phyloP scores from a whole-genome alignment of 2,797 vertebrate species.

The Echiichthys vipera region DNA sequence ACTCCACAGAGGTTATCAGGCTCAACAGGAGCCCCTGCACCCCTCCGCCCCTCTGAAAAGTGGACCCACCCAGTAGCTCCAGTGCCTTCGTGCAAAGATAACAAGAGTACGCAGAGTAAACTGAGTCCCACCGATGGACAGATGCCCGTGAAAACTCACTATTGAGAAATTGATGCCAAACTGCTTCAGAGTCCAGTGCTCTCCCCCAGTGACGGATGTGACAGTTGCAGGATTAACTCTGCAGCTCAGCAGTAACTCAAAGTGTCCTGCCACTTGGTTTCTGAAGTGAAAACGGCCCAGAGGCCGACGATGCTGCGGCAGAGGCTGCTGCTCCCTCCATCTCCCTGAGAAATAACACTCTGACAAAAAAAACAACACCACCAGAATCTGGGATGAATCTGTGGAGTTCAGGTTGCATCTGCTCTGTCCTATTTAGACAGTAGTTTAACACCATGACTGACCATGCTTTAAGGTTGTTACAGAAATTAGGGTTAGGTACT shows the following conservation, averaged over 20 bases:
- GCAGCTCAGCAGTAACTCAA: constrained; percentile 39
- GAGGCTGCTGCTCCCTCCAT: background rate
- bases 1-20: constrained; percentile 56
- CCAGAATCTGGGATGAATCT: no score
- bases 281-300: constrained; percentile 15
- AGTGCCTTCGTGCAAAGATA: constrained; percentile 47
- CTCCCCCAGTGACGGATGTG: constrained; percentile 38
- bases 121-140: constrained; percentile 16
- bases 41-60: constrained; percentile 20
- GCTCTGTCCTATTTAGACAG: no score
- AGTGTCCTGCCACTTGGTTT: constrained; percentile 10
- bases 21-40: constrained; percentile 38
- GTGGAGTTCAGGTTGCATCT: no score
- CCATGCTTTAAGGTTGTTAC: no score
- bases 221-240: constrained; percentile 22
- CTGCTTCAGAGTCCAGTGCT: constrained; percentile 24
- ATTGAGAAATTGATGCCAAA: constrained; percentile 34
- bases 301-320: background rate
- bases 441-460: no score
- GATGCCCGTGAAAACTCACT: constrained; percentile 42
- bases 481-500: no score
- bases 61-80: constrained; percentile 48
- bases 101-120: constrained; percentile 27
- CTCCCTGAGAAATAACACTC: background rate
- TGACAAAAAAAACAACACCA: no score